Evolutionary conservation across 2,113 vertebrate genomes (phyloP).

Genomic region (Colius striatus): DNA sequence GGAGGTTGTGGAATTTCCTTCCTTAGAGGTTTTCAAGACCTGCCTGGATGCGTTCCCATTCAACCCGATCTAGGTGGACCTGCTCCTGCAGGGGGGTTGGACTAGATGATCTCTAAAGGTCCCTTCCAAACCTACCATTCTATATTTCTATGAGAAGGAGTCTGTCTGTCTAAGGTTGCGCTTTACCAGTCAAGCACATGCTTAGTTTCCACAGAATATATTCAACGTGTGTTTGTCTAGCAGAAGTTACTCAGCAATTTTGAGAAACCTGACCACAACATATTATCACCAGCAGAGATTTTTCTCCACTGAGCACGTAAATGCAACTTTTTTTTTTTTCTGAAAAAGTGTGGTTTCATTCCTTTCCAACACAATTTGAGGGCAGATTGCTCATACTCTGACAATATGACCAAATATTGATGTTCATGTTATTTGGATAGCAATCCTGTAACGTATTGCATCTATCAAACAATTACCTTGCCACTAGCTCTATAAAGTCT

Average conservation of each 20-base stretch:
- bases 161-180: background rate
- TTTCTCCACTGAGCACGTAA: background rate
- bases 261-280: background rate
- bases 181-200: background rate
- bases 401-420: background rate
- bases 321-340: background rate
- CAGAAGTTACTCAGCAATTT: background rate
- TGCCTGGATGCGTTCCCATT: too few species aligned
- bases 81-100: too few species aligned
- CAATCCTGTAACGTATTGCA: background rate
- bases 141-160: background rate
- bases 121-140: too few species aligned
- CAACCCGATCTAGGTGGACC: too few species aligned
- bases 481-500: constrained; percentile 24
- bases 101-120: too few species aligned
- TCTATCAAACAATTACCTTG: constrained; percentile 46
- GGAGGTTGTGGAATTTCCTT: too few species aligned
- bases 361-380: background rate
- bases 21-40: too few species aligned
- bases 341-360: background rate
- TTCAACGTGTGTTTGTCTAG: background rate
- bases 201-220: background rate
- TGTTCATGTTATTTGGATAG: background rate
- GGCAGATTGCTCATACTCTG: background rate
- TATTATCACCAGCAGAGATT: background rate